phyloP scores from a whole-genome alignment of 2,888 invertebrate genomes.

The Rugalucina vietnamica region DNA sequence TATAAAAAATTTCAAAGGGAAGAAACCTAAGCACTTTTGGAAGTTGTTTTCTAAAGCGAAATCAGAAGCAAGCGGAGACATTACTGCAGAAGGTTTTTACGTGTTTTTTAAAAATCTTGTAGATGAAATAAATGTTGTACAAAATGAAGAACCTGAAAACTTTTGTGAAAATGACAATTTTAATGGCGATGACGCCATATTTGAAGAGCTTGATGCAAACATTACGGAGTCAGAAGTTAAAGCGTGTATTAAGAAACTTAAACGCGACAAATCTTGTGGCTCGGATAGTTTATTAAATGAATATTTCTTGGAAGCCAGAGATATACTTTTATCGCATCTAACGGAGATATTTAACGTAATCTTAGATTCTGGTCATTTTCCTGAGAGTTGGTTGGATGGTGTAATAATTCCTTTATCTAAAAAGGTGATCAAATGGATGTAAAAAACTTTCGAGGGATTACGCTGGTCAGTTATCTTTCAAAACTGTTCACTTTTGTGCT shows the following conservation, averaged over 20 bases:
- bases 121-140: too few relatives aligned
- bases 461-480: slow-evolving; percentile 22
- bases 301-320: slow-evolving; percentile 20
- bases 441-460: slow-evolving; percentile 28
- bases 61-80: too few relatives aligned
- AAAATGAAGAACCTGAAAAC: too few relatives aligned
- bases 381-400: slow-evolving; percentile 33
- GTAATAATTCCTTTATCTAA: slow-evolving; percentile 28
- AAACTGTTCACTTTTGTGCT: slow-evolving; percentile 34
- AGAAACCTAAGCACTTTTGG: slow-evolving; percentile 32
- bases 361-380: slow-evolving; percentile 21
- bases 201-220: not conserved
- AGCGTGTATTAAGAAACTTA: not conserved
- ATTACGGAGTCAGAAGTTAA: not conserved
- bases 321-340: not conserved
- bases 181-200: not conserved
- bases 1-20: slow-evolving; percentile 4
- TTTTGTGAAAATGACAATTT: slow-evolving; percentile 11
- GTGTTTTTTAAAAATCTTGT: too few relatives aligned
- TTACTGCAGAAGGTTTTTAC: too few relatives aligned
- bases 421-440: slow-evolving; percentile 9
- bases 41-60: not conserved
- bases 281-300: slow-evolving; percentile 5
- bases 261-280: not conserved
- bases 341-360: slow-evolving; percentile 21